These are phyloP conservation scores for Agrilus mali DNA, from an alignment of 2,888 invertebrate genomes.

Conservation along the genomic window DNA sequence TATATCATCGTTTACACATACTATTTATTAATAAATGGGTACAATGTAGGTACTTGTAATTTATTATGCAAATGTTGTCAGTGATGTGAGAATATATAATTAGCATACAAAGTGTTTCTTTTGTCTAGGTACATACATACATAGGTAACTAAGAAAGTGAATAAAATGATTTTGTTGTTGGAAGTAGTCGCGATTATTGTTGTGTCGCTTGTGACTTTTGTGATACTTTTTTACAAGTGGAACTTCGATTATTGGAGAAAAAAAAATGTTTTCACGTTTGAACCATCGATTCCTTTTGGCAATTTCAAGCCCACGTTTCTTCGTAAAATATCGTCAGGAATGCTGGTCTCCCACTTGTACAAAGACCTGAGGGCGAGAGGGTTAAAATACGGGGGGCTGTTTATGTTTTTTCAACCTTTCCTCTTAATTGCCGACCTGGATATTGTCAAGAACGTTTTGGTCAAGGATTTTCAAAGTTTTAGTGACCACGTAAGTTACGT, in stretches of 20 bases:
- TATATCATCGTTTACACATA: no score
- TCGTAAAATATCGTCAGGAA: background rate
- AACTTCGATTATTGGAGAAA: background rate
- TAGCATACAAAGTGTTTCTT: no score
- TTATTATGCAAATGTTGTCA: no score
- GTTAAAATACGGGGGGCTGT: constrained; percentile 2
- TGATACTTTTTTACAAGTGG: no score
- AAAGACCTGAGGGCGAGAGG: background rate
- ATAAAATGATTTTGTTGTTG: no score
- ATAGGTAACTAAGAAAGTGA: no score
- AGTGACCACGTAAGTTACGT: constrained; percentile 20
- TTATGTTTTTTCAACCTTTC: constrained; percentile 1
- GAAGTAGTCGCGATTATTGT: no score
- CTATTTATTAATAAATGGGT: no score
- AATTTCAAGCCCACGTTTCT: constrained; percentile 1
- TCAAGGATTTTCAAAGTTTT: constrained; percentile 1
- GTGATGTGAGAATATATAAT: no score
- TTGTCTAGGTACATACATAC: no score
- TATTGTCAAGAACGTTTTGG: constrained; percentile 17
- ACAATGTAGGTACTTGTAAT: no score
- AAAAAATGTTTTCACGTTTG: background rate
- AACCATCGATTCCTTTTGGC: constrained; percentile 2
- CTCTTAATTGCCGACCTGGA: constrained; percentile 25
- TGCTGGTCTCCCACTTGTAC: background rate
- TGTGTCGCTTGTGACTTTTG: no score